Percentiles rank a stretch among this genome's conserved stretches.
phyloP scores from a whole-genome alignment of 2,797 vertebrate genomes.

The Rallus crepitans region DNA sequence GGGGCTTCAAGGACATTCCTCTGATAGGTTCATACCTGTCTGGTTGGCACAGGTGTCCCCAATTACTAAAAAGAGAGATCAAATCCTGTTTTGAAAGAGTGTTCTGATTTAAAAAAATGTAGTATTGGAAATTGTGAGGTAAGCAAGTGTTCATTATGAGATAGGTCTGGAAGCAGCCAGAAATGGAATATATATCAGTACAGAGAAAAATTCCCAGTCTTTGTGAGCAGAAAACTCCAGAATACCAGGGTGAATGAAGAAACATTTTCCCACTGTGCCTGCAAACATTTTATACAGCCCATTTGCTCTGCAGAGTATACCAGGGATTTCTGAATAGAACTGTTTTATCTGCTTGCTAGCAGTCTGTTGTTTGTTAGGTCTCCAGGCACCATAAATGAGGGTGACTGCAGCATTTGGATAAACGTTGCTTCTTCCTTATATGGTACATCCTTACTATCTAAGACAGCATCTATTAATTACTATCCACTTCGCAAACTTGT shows the following conservation, averaged over 20 bases:
- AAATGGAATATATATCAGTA: neutral
- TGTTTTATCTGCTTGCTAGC: neutral
- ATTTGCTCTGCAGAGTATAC: neutral
- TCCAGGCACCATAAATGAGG: slow-evolving; percentile 55
- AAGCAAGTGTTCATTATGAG: neutral
- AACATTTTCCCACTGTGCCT: neutral
- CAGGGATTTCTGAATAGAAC: slow-evolving; percentile 2
- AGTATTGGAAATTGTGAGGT: neutral
- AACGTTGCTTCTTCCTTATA: slow-evolving; percentile 44
- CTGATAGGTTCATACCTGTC: neutral
- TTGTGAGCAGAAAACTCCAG: neutral
- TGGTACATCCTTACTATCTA: slow-evolving; percentile 15
- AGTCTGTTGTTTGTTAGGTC: slow-evolving; percentile 64
- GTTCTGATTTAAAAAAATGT: neutral
- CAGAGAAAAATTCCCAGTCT: neutral
- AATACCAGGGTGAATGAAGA: neutral
- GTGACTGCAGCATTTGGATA: slow-evolving; percentile 36
- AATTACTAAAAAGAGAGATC: neutral
- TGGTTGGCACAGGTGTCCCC: neutral
- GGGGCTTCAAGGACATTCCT: neutral
- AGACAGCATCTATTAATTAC: slow-evolving; percentile 42
- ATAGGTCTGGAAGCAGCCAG: neutral
- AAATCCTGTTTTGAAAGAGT: neutral
- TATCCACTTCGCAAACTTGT: neutral
- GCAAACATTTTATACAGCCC: neutral